Evolutionary conservation across 2,113 vertebrate genomes (phyloP), one percentile per base, ranked within the genome.

Genomic region (Xiphophorus hellerii): DNA sequence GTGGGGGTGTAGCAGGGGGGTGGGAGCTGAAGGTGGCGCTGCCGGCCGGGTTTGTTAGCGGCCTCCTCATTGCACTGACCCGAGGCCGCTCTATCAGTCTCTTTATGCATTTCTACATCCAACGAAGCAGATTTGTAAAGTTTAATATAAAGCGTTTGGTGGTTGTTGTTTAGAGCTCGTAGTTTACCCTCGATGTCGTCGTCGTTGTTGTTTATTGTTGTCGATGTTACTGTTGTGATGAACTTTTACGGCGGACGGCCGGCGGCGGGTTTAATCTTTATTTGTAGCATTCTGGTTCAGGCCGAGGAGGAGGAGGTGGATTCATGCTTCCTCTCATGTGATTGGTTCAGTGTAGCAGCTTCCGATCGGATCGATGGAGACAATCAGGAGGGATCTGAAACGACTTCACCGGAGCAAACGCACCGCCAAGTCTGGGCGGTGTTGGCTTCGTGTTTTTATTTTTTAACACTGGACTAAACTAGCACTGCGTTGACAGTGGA

Each of bases 41-140:
- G 89, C 84, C 82, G 84, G 60, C 39, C 44, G 22, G 7, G 65
- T 33, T 70, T 81, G 70, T 80, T 82, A 76, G 78, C 73, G 82
- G 87, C 88, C 88, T 93, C 88, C 89, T 93, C 87, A 89, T 92
- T 92, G 92, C 92, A 92, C 93, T 93, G 92, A 93, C 88, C 89
- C 89, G 92, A 90, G 90, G 93, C 87, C 93, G 91, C 94, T 93
- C 90, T 31, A 54, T 63, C 88, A 70, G 88, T 87, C 89, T 85
- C 90, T 94, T 95, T 95, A 94, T 95, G 94, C 94, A 95, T 95
- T 94, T 95, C 93, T 94, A 93, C 90, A 92, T 94, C 90, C 90
- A 92, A 91, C 88, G 92, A 92, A 93, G 86, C 93, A 92, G 92
- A 95, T 95, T 95, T 94, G 92, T 95, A 94, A 94, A 94, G 92